phyloP scores from a whole-genome alignment of 2,888 invertebrate species.

The Melikaiella ostensackeni region DNA sequence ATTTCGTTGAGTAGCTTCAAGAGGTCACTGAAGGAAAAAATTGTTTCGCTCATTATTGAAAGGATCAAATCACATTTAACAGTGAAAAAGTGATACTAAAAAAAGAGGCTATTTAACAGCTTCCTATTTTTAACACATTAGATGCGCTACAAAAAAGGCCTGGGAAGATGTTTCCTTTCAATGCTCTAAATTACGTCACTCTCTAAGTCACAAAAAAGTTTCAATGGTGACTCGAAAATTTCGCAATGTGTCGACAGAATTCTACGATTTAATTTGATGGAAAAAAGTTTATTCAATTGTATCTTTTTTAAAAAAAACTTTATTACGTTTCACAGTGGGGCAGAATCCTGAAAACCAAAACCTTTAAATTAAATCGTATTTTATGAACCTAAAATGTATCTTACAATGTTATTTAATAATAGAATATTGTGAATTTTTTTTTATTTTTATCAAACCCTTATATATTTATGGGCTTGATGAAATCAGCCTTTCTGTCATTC shows the following conservation, averaged over 20 bases:
- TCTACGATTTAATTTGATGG: neutral
- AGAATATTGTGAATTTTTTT: too few species aligned
- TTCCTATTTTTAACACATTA: neutral
- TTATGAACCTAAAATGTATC: too few species aligned
- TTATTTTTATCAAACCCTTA: too few species aligned
- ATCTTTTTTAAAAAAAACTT: neutral
- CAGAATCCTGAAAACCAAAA: too few species aligned
- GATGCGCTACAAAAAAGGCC: neutral
- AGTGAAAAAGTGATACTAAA: neutral
- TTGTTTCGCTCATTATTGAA: constrained; percentile 18
- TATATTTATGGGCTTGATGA: too few species aligned
- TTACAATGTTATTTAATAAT: too few species aligned
- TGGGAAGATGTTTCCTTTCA: neutral
- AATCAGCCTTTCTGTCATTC: too few species aligned
- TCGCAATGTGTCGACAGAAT: neutral
- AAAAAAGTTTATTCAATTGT: neutral
- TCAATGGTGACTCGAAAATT: neutral
- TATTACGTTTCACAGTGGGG: neutral
- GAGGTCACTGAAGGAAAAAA: constrained; percentile 1
- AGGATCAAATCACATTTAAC: constrained; percentile 10
- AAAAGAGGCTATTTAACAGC: neutral
- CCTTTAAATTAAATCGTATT: too few species aligned
- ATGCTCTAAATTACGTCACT: neutral
- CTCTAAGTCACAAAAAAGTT: neutral
- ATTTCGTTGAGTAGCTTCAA: neutral